phyloP scores from a whole-genome alignment of 2,888 invertebrate genomes.

The Drosophila mimica region DNA sequence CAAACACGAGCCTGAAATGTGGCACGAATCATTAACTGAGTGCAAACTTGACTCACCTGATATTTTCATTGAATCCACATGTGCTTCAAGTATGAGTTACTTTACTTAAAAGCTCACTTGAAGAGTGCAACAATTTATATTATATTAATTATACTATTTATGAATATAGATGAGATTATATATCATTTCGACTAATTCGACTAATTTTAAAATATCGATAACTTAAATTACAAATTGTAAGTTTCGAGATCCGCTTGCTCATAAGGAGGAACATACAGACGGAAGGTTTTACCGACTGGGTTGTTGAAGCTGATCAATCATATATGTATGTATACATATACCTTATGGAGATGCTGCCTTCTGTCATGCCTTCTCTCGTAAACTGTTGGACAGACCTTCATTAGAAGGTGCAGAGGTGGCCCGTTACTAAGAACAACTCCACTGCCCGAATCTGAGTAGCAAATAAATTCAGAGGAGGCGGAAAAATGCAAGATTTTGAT shows the following conservation, averaged over 20 bases:
- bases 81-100: background rate
- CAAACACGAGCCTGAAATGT: conserved; percentile 29
- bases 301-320: background rate
- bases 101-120: too few relatives aligned
- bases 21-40: conserved; percentile 42
- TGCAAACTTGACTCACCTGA: conserved; percentile 9
- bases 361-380: background rate
- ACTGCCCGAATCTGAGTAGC: background rate
- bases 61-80: conserved; percentile 8
- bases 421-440: background rate
- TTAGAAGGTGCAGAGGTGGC: background rate
- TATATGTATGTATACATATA: background rate
- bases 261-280: background rate
- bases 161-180: background rate
- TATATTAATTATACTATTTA: background rate
- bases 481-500: too few relatives aligned
- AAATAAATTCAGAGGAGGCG: background rate
- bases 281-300: too few relatives aligned
- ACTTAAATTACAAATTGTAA: background rate
- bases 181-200: background rate
- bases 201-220: too few relatives aligned
- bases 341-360: background rate
- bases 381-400: too few relatives aligned
- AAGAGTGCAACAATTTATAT: background rate
- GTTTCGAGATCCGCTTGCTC: background rate